phyloP scores from a whole-genome alignment of 2,113 vertebrate species.

The Saguinus imperator region DNA sequence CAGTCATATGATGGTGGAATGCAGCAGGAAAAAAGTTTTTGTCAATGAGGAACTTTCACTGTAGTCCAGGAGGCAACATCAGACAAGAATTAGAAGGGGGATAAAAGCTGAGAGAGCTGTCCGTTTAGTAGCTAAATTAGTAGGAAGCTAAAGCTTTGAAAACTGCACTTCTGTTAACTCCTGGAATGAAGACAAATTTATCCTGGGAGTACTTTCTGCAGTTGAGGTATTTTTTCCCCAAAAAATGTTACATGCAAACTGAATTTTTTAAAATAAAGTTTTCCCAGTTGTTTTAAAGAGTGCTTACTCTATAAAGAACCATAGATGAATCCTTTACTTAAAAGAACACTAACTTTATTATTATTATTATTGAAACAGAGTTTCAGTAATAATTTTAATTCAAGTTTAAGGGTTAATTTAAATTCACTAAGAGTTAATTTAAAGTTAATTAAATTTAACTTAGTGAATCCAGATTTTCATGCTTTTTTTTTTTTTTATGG shows the following conservation, averaged over 20 bases:
- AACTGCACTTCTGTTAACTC: background rate
- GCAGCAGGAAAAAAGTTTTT: background rate
- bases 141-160: background rate
- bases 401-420: no score
- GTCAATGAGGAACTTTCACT: background rate
- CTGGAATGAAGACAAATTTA: background rate
- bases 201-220: background rate
- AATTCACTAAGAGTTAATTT: no score
- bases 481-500: background rate
- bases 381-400: no score
- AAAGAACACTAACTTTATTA: background rate
- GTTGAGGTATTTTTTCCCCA: background rate
- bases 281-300: constrained; percentile 3
- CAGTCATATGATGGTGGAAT: background rate
- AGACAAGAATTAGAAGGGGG: background rate
- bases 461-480: constrained; percentile 30
- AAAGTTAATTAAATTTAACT: background rate
- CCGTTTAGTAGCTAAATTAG: background rate
- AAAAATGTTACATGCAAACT: background rate
- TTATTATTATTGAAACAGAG: no score
- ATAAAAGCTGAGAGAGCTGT: background rate
- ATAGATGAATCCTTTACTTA: background rate
- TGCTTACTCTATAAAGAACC: background rate
- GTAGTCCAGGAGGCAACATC: background rate
- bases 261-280: background rate